Base-by-base conservation (phyloP, 2,113 vertebrate genomes). In the Thymallus thymallus region DNA sequence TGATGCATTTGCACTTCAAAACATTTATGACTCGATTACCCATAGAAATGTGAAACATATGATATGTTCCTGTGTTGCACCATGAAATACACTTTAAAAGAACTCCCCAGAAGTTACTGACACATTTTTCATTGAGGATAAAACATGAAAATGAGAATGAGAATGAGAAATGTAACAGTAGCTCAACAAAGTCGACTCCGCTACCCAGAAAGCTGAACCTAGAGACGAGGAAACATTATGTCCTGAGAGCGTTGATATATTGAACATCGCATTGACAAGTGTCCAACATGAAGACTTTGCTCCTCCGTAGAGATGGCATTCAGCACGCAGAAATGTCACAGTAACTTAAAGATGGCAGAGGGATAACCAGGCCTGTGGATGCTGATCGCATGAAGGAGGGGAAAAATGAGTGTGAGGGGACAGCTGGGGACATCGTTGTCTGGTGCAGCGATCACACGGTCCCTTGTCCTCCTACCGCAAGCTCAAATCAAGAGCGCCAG, bases 351-450 rank as follows among this genome's bases (percentile, higher is more conserved):
- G 45, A 48, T n/a, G 56, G 13, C 5, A 72, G 69, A 72, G 46
- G 64, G 71, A 67, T 22, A 85, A 83, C 75, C 46, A 60, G 82
- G 83, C 85, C 75, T 76, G 81, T 81, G 86, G 84, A 87, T 84
- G 82, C 86, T 84, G 74, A 88, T 72, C 80, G 60, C 58, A 68
- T 32, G 86, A 80, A 84, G 6, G 66, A 62, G 68, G 72, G 85
- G 68, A 80, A 84, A n/a, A 81, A 82, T 86, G 85, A 48, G 26
- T 55, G 63, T 55, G 51, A 84, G 85, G 87, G 83, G 84, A 87
- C 6, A 56, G 68, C 77, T 75, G 68, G 24, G 29, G 55, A 71
- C 69, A 22, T 32, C 12, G 10, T 56, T 32, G 16, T 51, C 24
- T 51, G 29, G 7, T 71, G 55, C 69, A 71, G 69, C 55, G 35